Evolutionary conservation across 2,888 invertebrate genomes (phyloP).

Genomic region (Zhuqinia jingwanae): DNA sequence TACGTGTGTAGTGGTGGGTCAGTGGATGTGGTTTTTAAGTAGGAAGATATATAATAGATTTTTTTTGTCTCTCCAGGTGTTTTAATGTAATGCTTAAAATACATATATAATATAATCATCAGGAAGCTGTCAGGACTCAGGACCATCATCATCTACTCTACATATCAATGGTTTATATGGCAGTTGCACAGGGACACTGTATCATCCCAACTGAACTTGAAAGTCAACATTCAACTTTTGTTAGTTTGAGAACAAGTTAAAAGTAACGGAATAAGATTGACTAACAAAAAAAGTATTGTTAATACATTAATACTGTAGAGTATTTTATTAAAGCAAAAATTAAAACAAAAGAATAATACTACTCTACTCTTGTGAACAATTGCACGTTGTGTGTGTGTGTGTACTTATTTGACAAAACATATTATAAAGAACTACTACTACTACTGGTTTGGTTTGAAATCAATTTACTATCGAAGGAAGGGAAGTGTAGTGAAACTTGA

Average conservation of each 20-base stretch:
- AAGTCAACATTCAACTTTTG: not conserved
- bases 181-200: not conserved
- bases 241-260: not conserved
- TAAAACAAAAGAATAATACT: not conserved
- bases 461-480: too few relatives aligned
- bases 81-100: not conserved
- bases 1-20: not conserved
- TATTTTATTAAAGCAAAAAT: not conserved
- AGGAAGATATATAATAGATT: not conserved
- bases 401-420: not conserved
- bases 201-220: conserved; percentile 20
- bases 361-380: not conserved
- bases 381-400: not conserved
- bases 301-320: not conserved
- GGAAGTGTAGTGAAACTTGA: too few relatives aligned
- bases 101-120: too few relatives aligned
- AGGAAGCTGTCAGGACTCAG: too few relatives aligned
- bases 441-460: not conserved
- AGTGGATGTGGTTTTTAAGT: not conserved
- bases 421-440: not conserved
- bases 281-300: not conserved
- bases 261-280: not conserved
- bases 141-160: not conserved
- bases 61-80: conserved; percentile 25
- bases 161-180: too few relatives aligned